A percentile compares a stretch with the other conserved stretches of the same genome.
These are phyloP conservation scores for Lepidocyrtinus sp. DNA, from an alignment of 2,888 invertebrate genomes.

Conservation along the genomic window DNA sequence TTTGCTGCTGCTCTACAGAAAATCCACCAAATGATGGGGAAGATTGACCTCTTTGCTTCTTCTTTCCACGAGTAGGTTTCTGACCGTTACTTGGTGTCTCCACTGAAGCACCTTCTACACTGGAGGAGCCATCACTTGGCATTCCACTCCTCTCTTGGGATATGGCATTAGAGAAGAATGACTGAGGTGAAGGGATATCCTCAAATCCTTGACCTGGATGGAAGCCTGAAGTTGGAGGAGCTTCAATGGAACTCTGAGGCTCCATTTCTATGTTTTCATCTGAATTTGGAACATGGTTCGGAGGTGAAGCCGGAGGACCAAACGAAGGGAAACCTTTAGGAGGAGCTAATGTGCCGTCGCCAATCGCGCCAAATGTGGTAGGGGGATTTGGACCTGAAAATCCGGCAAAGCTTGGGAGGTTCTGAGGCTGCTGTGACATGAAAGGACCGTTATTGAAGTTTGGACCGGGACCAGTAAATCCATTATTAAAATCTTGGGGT, in stretches of 20 bases:
- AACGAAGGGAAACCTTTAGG: neutral
- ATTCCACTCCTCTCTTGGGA: neutral
- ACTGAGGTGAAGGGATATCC: neutral
- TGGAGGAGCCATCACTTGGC: no score
- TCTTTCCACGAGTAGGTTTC: neutral
- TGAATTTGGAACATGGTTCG: neutral
- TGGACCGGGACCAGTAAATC: neutral
- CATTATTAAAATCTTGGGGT: no score
- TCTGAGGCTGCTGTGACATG: neutral
- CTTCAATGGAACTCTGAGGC: neutral
- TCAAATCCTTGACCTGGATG: no score
- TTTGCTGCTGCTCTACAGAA: neutral
- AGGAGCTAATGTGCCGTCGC: neutral
- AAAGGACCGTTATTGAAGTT: no score
- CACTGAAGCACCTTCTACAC: neutral
- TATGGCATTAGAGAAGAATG: neutral
- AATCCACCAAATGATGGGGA: slow-evolving; percentile 7
- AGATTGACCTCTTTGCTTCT: neutral
- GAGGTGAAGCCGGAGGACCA: neutral
- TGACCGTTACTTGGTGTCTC: neutral
- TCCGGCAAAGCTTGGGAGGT: slow-evolving; percentile 1
- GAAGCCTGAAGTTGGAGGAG: neutral
- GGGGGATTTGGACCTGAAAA: slow-evolving; percentile 1
- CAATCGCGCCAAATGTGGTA: no score
- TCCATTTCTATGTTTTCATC: neutral